Evolutionary conservation across 2,888 invertebrate genomes (phyloP), one percentile per base, ranked within the genome.

Genomic region (Eupithecia abbreviata): DNA sequence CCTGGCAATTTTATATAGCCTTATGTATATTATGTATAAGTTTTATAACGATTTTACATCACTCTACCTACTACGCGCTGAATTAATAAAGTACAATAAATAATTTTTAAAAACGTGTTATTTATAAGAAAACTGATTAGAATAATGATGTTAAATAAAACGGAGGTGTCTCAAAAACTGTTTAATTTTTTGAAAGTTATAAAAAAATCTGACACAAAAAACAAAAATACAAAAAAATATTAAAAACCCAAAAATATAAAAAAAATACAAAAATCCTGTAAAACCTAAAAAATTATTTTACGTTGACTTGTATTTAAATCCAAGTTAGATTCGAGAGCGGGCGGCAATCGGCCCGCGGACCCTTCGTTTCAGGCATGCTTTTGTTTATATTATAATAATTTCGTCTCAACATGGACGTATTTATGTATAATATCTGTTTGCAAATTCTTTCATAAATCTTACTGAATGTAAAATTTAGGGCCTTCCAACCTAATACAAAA

Each of bases 31-130:
- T 80, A 76, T 90, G 85, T 91, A 89, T 93, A 93, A 92, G 92
- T 92, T 93, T 94, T 94, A 91, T 93, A 93, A 90, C 87, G 86
- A 89, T 91, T 93, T 93, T 93, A 92, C 90, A 91, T 91, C 92
- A 89, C 62, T 58, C n/a, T 58, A 62, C 30, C 89, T 88, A 86
- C 86, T 90, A 90, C 90, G 86, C 89, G 88, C 90, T 89, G 88
- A 88, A 89, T 90, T 85, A 88, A 89, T 88, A 90, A 91, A 94
- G 94, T 94, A 93, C 94, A 94, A 94, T 93, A 92, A 92, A 92
- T 92, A 90, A 89, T 92, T 91, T 90, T 91, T 89, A 87, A 89
- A 88, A 90, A 89, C 87, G 83, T 87, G 87, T 90, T 92, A 90
- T 89, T 81, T 90, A 81, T 93, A 94, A 93, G 92, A 92, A 92